A percentile compares a stretch with the other conserved stretches of the same genome.
Evolutionary conservation across 2,888 invertebrate genomes (phyloP).

Genomic region (Polylopha cassiicola): DNA sequence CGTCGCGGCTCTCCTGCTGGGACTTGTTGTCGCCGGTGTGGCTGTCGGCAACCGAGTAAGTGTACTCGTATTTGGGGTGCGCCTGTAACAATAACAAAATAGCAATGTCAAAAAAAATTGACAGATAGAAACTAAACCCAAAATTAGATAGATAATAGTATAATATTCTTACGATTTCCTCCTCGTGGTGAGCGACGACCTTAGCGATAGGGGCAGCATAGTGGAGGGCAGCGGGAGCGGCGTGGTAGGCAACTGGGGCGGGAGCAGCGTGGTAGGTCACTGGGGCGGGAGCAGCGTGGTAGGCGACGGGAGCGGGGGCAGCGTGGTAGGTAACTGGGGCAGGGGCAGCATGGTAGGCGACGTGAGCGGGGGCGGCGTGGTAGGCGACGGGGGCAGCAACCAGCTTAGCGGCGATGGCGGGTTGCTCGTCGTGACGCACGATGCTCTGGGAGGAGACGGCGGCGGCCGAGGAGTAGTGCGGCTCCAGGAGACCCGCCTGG

Average conservation of each 20-base stretch:
- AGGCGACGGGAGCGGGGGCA: conserved; percentile 5
- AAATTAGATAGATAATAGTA: neutral
- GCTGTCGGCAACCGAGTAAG: conserved; percentile 69
- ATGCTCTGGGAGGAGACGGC: conserved; percentile 36
- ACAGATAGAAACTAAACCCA: no score
- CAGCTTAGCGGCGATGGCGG: conserved; percentile 10
- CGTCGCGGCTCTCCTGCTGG: conserved; percentile 68
- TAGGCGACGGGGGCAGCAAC: conserved; percentile 29
- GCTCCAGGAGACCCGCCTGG: conserved; percentile 19
- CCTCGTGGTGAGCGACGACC: conserved; percentile 20
- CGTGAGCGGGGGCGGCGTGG: conserved; percentile 27
- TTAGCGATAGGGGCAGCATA: conserved; percentile 30
- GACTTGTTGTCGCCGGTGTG: conserved; percentile 73
- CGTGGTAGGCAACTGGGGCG: conserved; percentile 20
- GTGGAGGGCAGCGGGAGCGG: conserved; percentile 29
- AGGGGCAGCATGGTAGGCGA: conserved; percentile 16
- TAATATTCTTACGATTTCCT: conserved; percentile 15
- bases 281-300: conserved; percentile 17
- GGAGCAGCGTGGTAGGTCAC: conserved; percentile 6
- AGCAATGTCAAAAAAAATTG: neutral
- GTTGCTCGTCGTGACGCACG: conserved; percentile 27
- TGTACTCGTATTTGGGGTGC: conserved; percentile 61
- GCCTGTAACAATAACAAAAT: conserved; percentile 29
- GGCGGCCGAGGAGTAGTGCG: conserved; percentile 14
- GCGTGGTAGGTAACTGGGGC: conserved; percentile 16